Base-by-base conservation (phyloP, 2,888 invertebrate species). In the Plebejus melissa region DNA sequence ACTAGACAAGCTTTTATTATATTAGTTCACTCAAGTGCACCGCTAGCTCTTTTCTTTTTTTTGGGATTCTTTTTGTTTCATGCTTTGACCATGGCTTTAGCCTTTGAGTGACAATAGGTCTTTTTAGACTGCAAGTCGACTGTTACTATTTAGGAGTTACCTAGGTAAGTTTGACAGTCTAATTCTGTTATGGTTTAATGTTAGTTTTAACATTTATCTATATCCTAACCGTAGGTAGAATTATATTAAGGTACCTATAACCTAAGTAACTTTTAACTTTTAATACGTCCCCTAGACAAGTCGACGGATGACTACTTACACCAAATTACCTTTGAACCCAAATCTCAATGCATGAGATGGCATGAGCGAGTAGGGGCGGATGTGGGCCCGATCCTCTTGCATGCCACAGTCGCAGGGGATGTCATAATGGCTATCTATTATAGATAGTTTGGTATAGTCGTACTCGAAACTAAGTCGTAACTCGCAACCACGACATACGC, bases 301-400 rank as follows among this genome's bases (percentile, higher is more conserved):
- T 36, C 4, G 2, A 32, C 16, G 32, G 32, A 4, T 58, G 28
- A 9, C 60, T 60, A 60, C 28, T 65, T 32, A 32, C 28, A 65
- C 28, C 9, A 65, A 32, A 65, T 65, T 65, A 65, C 60, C 22
- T 65, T 65, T 65, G 60, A 65, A 65, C 60, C 60, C 60, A 28
- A 65, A 65, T 65, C 60, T 65, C 60, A 28, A 65, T 32, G 60
- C 60, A 65, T 65, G 60, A 65, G 60, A 28, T 32, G 11, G 60
- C 60, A 65, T 65, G 60, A 65, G 60, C 60, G 60, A 65, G 60
- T 65, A 65, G 28, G 60, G 60, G 60, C 60, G 60, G 60, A 65
- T 65, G 60, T 65, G 60, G 60, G 60, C 60, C 28, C 60, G 28
- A 65, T 65, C 60, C 60, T 65, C 60, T 28, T 65, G 60, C 60